Base-by-base conservation (phyloP, 2,888 invertebrate species). In the Epinotia demarniana region DNA sequence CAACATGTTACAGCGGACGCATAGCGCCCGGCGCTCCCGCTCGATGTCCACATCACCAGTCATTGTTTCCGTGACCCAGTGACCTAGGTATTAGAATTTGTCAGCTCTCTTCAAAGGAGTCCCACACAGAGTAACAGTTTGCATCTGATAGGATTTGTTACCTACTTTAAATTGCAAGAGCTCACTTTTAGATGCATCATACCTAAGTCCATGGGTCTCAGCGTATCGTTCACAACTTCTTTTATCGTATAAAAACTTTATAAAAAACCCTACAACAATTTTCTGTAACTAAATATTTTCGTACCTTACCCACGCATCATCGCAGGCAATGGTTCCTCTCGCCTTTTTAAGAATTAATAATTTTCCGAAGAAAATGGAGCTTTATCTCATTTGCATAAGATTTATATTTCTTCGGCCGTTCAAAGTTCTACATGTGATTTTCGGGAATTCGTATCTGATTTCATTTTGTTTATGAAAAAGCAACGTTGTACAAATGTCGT, bases 301-400 rank as follows among this genome's bases (percentile, higher is more conserved):
- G 18, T 60, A 67, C 63, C 33, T 53, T 53, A 74, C 58, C n/a
- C 39, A 74, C 69, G 74, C 74, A 75, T 70, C 70, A 70, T 69
- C 69, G 70, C 70, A 19, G 60, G 60, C 64, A 60, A 68, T 61
- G 67, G 63, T 62, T 49, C 19, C 23, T 18, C 46, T 70, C 43
- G 61, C 53, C 43, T 33, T 73, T 73, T 68, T 62, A 69, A 33
- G 49, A 67, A 62, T 73, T 61, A 55, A 43, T 43, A 3, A 27
- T 68, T 27, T 11, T 63, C 19, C 58, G 33, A 60, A 6, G 3
- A 23, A 70, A 70, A 49, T 13, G 9, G 12, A 11, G 23, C 74
- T 53, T 49, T 63, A 23, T 0, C 0, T 3, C 0, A n/a, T 0
- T n/a, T n/a, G 11, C 12, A 5, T 58, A 64, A 60, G 70, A 64